Conservation (phyloP, 2,797 vertebrate species). For the Simalia tracyae region DNA sequence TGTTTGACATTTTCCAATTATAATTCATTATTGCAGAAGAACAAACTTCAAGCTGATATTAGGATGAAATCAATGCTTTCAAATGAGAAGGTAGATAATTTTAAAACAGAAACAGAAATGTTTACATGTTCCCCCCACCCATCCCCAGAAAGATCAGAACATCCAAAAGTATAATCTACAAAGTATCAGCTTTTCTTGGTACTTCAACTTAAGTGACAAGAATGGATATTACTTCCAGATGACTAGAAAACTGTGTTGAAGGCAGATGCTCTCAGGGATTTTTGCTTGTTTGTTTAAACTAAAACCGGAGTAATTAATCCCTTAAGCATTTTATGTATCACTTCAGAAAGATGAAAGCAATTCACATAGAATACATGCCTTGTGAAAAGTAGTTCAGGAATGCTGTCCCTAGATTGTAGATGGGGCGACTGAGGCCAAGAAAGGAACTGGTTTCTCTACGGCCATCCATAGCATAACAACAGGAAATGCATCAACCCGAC, state of each 20-base stretch:
- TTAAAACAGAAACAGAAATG: background rate
- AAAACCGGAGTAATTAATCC: background rate
- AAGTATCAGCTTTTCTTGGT: background rate
- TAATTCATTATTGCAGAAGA: slow-evolving; percentile 52
- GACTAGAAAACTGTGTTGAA: background rate
- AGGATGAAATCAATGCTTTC: slow-evolving; percentile 48
- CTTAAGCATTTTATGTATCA: background rate
- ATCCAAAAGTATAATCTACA: background rate
- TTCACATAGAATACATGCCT: background rate
- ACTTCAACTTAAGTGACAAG: background rate
- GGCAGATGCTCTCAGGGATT: background rate
- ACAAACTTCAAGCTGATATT: slow-evolving; percentile 36
- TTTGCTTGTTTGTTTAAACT: background rate
- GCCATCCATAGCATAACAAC: too few species aligned
- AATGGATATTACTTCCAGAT: background rate
- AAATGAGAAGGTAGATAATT: slow-evolving; percentile 47
- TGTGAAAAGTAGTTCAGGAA: background rate
- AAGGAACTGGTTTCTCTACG: too few species aligned
- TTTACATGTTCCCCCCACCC: background rate
- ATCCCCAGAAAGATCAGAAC: slow-evolving; percentile 35
- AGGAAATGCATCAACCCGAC: too few species aligned
- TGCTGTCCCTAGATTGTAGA: too few species aligned
- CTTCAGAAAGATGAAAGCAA: background rate
- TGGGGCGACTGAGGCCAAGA: too few species aligned
- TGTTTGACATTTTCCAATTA: slow-evolving; percentile 56